A percentile compares a stretch with the other conserved stretches of the same genome.
Evolutionary conservation across 2,888 invertebrate genomes (phyloP).

Genomic region (Cynaeus angustus): DNA sequence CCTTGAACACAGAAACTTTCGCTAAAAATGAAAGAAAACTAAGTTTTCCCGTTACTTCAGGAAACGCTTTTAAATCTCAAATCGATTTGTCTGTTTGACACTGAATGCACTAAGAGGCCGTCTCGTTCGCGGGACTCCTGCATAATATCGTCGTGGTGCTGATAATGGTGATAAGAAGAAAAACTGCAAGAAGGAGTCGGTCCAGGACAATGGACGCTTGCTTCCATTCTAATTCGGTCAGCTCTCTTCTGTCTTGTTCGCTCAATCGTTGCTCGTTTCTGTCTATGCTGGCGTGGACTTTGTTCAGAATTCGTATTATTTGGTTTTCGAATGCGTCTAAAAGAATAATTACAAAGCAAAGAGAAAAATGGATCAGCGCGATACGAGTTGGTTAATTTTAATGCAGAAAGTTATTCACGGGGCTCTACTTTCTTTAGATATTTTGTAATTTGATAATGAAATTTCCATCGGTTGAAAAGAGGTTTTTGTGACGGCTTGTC

Average conservation of each 20-base stretch:
- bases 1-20: conserved; percentile 18
- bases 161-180: conserved; percentile 83
- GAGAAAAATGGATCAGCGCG: conserved; percentile 4
- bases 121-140: conserved; percentile 73
- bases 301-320: conserved; percentile 79
- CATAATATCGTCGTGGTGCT: conserved; percentile 87
- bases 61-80: conserved; percentile 19
- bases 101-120: conserved; percentile 32
- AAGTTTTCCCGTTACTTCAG: neutral
- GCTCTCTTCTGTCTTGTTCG: conserved; percentile 86
- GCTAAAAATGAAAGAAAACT: conserved; percentile 15
- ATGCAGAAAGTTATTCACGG: neutral
- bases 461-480: conserved; percentile 1
- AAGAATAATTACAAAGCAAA: conserved; percentile 41
- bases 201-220: conserved; percentile 89
- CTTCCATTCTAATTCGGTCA: conserved; percentile 90
- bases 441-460: conserved; percentile 3
- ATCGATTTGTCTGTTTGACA: conserved; percentile 26
- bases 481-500: neutral
- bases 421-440: neutral
- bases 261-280: conserved; percentile 85
- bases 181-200: conserved; percentile 83
- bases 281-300: conserved; percentile 85
- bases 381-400: neutral
- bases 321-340: conserved; percentile 76